Conservation (phyloP, 2,113 vertebrate species). For the Hiodon alosoides region DNA sequence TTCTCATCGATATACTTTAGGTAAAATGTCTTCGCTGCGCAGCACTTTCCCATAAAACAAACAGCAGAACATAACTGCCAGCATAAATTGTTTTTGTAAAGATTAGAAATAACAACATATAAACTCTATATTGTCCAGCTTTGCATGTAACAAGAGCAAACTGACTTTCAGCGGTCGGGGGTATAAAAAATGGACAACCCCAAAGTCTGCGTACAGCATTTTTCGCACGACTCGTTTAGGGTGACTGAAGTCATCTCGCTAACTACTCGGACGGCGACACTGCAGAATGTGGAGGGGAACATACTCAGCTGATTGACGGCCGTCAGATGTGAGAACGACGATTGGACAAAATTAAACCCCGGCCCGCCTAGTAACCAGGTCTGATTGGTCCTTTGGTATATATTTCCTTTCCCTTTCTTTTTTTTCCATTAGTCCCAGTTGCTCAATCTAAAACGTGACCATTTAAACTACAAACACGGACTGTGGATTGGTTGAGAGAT, state of each 20-base stretch:
- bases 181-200: neutral
- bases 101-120: neutral
- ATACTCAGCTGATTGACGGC: slow-evolving; percentile 40
- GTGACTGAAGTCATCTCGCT: neutral
- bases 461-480: slow-evolving; percentile 31
- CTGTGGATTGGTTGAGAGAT: neutral
- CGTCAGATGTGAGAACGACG: slow-evolving; percentile 34
- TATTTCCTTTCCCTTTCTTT: slow-evolving; percentile 10
- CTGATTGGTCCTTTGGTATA: slow-evolving; percentile 30
- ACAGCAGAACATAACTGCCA: neutral
- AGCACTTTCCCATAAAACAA: slow-evolving; percentile 28
- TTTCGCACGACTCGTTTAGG: neutral
- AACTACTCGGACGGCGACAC: slow-evolving; percentile 15
- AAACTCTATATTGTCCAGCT: neutral
- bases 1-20: slow-evolving; percentile 39
- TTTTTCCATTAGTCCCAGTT: slow-evolving; percentile 6
- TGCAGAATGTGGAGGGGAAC: slow-evolving; percentile 35
- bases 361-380: slow-evolving; percentile 39
- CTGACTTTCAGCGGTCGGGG: neutral
- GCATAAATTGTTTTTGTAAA: neutral
- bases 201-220: neutral
- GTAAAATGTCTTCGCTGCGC: slow-evolving; percentile 35
- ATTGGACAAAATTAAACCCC: slow-evolving; percentile 31
- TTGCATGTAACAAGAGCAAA: neutral
- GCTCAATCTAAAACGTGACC: slow-evolving; percentile 38